Conservation (phyloP, 2,888 invertebrate genomes). For the Emmelina monodactyla region DNA sequence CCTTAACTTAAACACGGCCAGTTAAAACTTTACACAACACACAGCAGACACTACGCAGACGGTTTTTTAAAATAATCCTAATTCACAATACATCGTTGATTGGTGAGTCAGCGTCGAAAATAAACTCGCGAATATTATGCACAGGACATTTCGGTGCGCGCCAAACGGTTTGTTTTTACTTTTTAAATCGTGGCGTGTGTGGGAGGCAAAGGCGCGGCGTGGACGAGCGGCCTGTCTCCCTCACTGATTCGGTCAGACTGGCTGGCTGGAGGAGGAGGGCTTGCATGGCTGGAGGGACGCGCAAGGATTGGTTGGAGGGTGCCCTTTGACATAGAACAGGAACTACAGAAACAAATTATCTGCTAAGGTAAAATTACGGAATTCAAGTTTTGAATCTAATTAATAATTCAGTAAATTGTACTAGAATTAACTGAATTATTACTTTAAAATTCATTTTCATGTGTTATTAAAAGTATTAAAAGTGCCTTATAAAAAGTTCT, state of each 20-base stretch:
- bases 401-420: no score
- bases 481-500: no score
- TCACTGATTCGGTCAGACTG: conserved; percentile 50
- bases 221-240: conserved; percentile 25
- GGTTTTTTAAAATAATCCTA: conserved; percentile 1
- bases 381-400: no score
- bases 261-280: conserved; percentile 22
- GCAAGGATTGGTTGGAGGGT: neutral
- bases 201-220: neutral
- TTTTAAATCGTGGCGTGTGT: neutral
- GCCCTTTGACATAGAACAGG: conserved; percentile 34
- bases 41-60: no score
- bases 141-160: conserved; percentile 1
- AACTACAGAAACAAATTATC: conserved; percentile 19
- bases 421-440: no score
- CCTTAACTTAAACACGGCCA: no score
- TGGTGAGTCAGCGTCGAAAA: neutral
- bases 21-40: no score
- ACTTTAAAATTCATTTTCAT: no score
- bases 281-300: neutral
- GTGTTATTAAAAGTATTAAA: no score
- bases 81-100: neutral
- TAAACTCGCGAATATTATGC: neutral
- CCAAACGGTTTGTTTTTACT: neutral
- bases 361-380: no score